Percentiles rank a stretch among this genome's conserved stretches.
Conservation (phyloP, 2,113 vertebrate species). For the Oncorhynchus keta region DNA sequence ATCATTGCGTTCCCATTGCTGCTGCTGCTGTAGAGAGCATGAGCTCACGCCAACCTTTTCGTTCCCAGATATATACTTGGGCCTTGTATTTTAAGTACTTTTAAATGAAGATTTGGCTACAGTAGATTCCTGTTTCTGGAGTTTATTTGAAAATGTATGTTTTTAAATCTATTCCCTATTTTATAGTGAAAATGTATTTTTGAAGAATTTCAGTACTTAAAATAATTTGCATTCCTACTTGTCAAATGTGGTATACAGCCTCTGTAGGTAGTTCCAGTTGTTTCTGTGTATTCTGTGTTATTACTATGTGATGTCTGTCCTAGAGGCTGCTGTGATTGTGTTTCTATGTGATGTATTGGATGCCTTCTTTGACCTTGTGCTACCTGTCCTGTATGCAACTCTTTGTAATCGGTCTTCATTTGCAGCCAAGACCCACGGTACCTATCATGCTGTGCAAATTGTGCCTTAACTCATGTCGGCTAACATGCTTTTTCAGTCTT, state of each 20-base stretch:
- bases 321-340: not conserved
- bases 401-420: too few species aligned
- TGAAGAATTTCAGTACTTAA: not conserved
- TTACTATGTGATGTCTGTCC: not conserved
- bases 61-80: constrained; percentile 2
- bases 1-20: constrained; percentile 29
- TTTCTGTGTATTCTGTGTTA: not conserved
- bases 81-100: not conserved
- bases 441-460: not conserved
- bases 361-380: not conserved
- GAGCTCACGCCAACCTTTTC: constrained; percentile 13
- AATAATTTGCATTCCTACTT: not conserved
- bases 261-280: not conserved
- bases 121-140: not conserved
- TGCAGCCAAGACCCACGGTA: too few species aligned
- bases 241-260: not conserved
- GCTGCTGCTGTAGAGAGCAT: constrained; percentile 39
- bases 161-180: not conserved
- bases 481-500: too few species aligned
- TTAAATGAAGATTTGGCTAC: not conserved
- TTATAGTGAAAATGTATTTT: not conserved
- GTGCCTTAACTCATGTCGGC: too few species aligned
- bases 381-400: not conserved
- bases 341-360: not conserved
- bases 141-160: not conserved